A percentile compares a stretch with the other conserved stretches of the same genome.
Evolutionary conservation across 2,113 vertebrate species (phyloP).

Genomic region (Pyxicephalus adspersus): DNA sequence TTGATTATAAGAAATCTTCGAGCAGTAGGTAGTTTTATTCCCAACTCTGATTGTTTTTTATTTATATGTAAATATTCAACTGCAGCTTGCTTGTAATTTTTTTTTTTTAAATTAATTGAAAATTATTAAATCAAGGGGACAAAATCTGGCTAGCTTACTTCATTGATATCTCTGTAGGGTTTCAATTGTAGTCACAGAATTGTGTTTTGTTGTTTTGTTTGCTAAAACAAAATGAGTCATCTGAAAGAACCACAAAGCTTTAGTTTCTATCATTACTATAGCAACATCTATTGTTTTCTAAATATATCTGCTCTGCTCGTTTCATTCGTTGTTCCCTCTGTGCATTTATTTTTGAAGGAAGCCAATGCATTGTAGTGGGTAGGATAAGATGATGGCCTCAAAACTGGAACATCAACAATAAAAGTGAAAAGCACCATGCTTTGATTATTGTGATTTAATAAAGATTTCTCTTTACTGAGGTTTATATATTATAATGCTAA

Average conservation of each 20-base stretch:
- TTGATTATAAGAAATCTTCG: neutral
- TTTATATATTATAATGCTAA: no score
- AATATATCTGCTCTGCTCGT: constrained; percentile 18
- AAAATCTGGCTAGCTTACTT: neutral
- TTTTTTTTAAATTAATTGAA: neutral
- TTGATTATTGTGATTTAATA: neutral
- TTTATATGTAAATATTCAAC: neutral
- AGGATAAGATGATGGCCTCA: neutral
- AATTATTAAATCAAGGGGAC: neutral
- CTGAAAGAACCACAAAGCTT: constrained; percentile 19
- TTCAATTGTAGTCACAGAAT: neutral
- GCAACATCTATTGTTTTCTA: constrained; percentile 29
- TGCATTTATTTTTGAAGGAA: constrained; percentile 7
- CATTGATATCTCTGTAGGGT: neutral
- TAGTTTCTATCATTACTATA: constrained; percentile 26
- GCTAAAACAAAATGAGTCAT: constrained; percentile 14
- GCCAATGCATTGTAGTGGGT: neutral
- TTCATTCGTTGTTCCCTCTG: constrained; percentile 29
- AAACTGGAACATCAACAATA: neutral
- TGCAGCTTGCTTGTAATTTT: neutral
- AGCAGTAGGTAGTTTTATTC: neutral
- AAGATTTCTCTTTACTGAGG: no score
- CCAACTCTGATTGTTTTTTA: neutral
- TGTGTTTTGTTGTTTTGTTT: neutral
- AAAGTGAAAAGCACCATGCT: neutral